A percentile compares a stretch with the other conserved stretches of the same genome.
phyloP scores from a whole-genome alignment of 2,113 vertebrate genomes.

The Hippocampus guttulatus region DNA sequence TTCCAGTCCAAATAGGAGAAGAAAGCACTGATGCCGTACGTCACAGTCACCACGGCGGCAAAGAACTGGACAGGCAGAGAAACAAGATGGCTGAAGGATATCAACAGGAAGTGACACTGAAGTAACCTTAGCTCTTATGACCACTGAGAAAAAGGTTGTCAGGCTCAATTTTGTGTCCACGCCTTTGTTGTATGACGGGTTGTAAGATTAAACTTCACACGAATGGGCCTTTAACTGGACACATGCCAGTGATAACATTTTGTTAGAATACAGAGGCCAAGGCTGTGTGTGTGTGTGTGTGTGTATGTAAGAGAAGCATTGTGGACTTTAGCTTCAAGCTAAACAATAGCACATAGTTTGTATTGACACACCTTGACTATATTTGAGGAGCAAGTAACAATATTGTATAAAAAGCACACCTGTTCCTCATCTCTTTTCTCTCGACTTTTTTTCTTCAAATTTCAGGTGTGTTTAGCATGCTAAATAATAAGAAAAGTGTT shows the following conservation, averaged over 20 bases:
- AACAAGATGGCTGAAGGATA: conserved; percentile 1
- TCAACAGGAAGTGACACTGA: background rate
- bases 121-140: background rate
- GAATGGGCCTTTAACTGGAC: background rate
- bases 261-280: background rate
- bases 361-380: background rate
- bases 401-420: background rate
- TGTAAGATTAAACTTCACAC: background rate
- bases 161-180: background rate
- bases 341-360: background rate
- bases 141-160: background rate
- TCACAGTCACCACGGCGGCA: conserved; percentile 70
- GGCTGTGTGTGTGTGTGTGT: background rate
- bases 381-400: background rate
- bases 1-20: conserved; percentile 84
- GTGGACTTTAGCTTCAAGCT: conserved; percentile 25
- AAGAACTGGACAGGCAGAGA: conserved; percentile 79
- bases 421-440: background rate
- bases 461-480: no score
- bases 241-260: conserved; percentile 13
- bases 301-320: conserved; percentile 15
- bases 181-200: background rate
- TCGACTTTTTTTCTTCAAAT: no score
- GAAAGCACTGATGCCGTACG: conserved; percentile 77
- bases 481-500: no score